Conservation (phyloP, 2,797 vertebrate genomes). For the Capromys pilorides region DNA sequence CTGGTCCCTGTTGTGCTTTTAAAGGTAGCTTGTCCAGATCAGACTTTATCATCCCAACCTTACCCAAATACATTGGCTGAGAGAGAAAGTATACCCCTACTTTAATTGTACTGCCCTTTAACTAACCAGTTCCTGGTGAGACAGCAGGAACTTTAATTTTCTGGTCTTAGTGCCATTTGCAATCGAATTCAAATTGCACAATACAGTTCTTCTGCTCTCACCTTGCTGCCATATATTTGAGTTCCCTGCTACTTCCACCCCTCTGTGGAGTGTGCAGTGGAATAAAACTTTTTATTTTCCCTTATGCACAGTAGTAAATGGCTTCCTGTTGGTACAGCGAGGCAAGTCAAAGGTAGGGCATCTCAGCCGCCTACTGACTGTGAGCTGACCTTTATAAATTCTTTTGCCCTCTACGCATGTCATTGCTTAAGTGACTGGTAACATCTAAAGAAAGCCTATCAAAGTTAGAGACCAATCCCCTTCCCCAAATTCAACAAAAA, state of each 20-base stretch:
- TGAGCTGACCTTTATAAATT: constrained; percentile 43
- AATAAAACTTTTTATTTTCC: constrained; percentile 71
- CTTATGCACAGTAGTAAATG: constrained; percentile 23
- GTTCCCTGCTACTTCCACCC: constrained; percentile 54
- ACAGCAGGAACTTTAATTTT: constrained; percentile 62
- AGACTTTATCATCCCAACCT: constrained; percentile 1
- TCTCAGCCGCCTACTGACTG: neutral
- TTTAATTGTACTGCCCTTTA: constrained; percentile 62
- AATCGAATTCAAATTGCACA: constrained; percentile 63
- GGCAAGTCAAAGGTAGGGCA: neutral
- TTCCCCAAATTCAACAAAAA: neutral
- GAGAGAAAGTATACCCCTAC: neutral
- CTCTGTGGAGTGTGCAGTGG: constrained; percentile 62
- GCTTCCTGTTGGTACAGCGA: constrained; percentile 44
- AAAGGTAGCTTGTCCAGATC: neutral
- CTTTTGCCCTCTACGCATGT: neutral
- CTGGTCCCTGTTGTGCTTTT: constrained; percentile 24
- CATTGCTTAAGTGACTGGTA: constrained; percentile 29
- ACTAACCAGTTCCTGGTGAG: constrained; percentile 50
- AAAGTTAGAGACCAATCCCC: constrained; percentile 1
- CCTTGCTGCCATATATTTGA: constrained; percentile 65
- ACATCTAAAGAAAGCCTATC: constrained; percentile 36
- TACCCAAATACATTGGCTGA: constrained; percentile 16
- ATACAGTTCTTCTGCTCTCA: constrained; percentile 48
- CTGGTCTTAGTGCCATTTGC: constrained; percentile 52